A percentile compares a stretch with the other conserved stretches of the same genome.
These are phyloP conservation scores for Salvator merianae DNA, from an alignment of 2,113 vertebrate species.

Conservation along the genomic window DNA sequence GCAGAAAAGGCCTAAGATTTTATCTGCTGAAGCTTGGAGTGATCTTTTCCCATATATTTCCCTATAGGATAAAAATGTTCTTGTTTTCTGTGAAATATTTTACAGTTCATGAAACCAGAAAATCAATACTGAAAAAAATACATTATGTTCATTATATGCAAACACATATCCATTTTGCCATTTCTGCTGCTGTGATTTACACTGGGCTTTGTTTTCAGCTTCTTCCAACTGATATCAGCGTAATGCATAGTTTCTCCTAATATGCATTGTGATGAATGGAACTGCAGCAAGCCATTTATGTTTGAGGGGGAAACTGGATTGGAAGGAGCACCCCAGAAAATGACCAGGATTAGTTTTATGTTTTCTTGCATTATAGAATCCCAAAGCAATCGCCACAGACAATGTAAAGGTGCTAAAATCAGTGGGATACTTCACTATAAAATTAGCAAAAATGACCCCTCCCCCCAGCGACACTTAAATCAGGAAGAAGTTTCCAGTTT, in stretches of 20 bases:
- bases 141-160: neutral
- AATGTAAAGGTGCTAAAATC: neutral
- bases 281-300: neutral
- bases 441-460: neutral
- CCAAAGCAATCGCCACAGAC: neutral
- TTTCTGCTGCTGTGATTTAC: conserved; percentile 17
- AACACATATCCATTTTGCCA: neutral
- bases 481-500: neutral
- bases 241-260: neutral
- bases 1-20: too few species aligned
- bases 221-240: neutral
- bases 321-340: neutral
- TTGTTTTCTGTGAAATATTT: conserved; percentile 32
- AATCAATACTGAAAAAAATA: conserved; percentile 35
- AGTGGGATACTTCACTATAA: neutral
- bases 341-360: too few species aligned
- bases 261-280: conserved; percentile 9
- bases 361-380: neutral
- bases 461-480: neutral
- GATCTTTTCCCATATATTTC: too few species aligned
- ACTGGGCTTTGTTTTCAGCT: neutral
- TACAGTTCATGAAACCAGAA: conserved; percentile 31
- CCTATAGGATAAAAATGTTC: too few species aligned
- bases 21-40: too few species aligned
- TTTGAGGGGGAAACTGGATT: neutral